A percentile compares a stretch with the other conserved stretches of the same genome.
Evolutionary conservation across 2,888 invertebrate genomes (phyloP).

Genomic region (Drosophila leonis): DNA sequence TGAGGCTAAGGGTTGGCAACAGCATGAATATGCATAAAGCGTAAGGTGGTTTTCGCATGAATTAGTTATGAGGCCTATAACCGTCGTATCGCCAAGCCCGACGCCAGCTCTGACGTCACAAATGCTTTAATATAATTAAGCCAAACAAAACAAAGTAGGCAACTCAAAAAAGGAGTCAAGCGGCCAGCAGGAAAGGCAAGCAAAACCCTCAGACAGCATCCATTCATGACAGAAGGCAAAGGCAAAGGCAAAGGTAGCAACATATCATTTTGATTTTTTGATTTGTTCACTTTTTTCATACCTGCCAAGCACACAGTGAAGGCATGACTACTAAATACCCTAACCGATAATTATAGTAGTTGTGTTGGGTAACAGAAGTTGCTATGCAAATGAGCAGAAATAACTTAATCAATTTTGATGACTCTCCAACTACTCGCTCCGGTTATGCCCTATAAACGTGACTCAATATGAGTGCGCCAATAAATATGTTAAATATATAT

Average conservation of each 20-base stretch:
- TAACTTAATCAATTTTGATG: slow-evolving; percentile 2
- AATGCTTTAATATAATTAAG: slow-evolving; percentile 66
- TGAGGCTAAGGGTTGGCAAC: slow-evolving; percentile 17
- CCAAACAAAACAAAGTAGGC: slow-evolving; percentile 27
- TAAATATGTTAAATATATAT: slow-evolving; percentile 1
- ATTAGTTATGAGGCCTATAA: slow-evolving; percentile 63
- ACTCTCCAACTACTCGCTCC: background rate
- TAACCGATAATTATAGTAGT: background rate
- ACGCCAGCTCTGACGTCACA: slow-evolving; percentile 31
- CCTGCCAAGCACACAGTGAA: background rate
- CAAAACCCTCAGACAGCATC: background rate
- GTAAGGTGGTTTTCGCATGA: slow-evolving; percentile 61
- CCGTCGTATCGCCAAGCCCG: slow-evolving; percentile 41
- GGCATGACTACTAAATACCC: background rate
- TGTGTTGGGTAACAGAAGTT: too few species aligned
- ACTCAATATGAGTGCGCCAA: slow-evolving; percentile 10
- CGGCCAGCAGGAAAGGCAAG: background rate
- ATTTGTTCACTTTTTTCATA: background rate
- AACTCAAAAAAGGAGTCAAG: background rate
- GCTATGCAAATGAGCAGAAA: background rate
- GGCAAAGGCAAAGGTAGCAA: background rate
- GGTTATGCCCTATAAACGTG: slow-evolving; percentile 6
- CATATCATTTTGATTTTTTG: slow-evolving; percentile 1
- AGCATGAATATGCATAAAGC: slow-evolving; percentile 67
- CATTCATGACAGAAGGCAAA: background rate